phyloP scores from a whole-genome alignment of 2,113 vertebrate species.

The Thunnus thynnus region DNA sequence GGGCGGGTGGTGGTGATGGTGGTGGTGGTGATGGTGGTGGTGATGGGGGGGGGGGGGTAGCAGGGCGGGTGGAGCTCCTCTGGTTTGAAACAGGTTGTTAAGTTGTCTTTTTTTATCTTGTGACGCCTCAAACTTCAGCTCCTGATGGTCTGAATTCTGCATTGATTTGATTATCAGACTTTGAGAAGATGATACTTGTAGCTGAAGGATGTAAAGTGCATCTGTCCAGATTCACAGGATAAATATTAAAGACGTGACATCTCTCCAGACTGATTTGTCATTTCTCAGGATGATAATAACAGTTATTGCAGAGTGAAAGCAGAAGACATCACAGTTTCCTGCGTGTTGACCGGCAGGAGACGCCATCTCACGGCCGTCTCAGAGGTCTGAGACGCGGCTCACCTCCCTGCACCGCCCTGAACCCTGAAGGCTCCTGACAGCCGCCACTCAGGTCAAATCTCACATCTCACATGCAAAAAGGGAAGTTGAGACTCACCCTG shows the following conservation, averaged over 20 bases:
- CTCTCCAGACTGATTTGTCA: too few relatives aligned
- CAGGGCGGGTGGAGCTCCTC: too few relatives aligned
- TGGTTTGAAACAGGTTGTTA: too few relatives aligned
- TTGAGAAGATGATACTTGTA: background rate
- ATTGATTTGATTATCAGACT: background rate
- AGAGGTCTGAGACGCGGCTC: too few relatives aligned
- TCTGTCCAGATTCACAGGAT: too few relatives aligned
- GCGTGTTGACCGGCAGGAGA: conserved; percentile 9
- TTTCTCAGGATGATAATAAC: background rate
- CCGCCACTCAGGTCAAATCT: background rate
- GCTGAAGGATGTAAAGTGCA: too few relatives aligned
- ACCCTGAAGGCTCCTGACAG: conserved; percentile 9
- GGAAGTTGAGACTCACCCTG: conserved; percentile 66
- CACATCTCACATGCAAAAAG: background rate
- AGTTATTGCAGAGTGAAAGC: background rate
- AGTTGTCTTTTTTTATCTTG: too few relatives aligned
- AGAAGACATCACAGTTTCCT: background rate
- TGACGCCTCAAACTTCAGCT: too few relatives aligned
- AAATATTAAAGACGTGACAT: too few relatives aligned
- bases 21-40: too few relatives aligned
- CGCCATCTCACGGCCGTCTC: conserved; percentile 36
- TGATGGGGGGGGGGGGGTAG: too few relatives aligned
- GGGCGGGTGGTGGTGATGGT: too few relatives aligned
- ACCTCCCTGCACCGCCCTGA: conserved; percentile 35
- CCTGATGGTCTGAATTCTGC: background rate